phyloP scores from a whole-genome alignment of 2,797 vertebrate genomes.

The Florisuga fusca region DNA sequence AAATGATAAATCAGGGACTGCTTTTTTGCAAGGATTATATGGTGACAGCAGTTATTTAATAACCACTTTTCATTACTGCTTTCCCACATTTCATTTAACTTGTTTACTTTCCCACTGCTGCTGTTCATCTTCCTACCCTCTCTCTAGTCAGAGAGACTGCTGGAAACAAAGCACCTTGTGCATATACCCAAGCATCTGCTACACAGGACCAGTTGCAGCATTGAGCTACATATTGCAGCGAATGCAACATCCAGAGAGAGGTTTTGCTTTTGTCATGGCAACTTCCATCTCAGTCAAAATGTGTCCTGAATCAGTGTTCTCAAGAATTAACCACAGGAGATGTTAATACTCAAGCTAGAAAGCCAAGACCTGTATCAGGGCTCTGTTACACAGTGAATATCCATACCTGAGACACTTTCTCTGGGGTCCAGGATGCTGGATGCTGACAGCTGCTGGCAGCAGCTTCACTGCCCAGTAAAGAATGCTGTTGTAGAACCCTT shows the following conservation, averaged over 20 bases:
- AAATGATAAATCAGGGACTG: constrained; percentile 55
- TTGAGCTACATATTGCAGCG: neutral
- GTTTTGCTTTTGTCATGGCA: neutral
- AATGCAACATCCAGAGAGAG: neutral
- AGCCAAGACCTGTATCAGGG: neutral
- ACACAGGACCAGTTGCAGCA: neutral
- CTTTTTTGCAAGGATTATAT: constrained; percentile 6
- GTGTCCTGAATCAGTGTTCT: neutral
- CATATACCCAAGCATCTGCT: neutral
- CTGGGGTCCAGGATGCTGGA: neutral
- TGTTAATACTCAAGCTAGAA: neutral
- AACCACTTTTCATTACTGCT: constrained; percentile 40
- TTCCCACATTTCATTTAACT: constrained; percentile 15
- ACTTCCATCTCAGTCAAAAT: neutral
- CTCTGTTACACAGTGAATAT: neutral
- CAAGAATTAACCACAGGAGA: neutral
- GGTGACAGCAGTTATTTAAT: constrained; percentile 54
- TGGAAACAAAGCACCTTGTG: neutral
- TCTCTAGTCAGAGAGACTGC: neutral
- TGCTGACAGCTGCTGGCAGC: neutral
- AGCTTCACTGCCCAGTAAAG: neutral
- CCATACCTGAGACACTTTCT: neutral
- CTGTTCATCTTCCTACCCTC: constrained; percentile 48
- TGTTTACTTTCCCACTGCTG: constrained; percentile 37
- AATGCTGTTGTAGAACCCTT: neutral